Conservation (phyloP, 2,113 vertebrate species). For the Cephalophus harveyi region DNA sequence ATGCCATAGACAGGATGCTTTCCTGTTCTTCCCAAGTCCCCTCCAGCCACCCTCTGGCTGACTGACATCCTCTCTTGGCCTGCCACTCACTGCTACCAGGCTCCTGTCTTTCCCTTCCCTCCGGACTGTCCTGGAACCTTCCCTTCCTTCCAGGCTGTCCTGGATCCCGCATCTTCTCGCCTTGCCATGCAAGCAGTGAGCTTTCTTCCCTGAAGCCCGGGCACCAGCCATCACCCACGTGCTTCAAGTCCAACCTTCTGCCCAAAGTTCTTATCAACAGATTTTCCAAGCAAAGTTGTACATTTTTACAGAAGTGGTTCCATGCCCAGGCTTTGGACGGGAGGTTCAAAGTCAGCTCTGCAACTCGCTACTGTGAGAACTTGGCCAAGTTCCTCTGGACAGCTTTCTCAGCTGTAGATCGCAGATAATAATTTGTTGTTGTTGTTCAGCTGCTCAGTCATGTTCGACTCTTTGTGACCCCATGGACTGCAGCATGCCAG, state of each 20-base stretch:
- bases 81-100: neutral
- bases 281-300: neutral
- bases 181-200: too few relatives aligned
- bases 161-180: neutral
- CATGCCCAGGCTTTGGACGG: neutral
- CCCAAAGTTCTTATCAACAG: neutral
- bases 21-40: neutral
- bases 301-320: neutral
- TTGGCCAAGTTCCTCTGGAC: neutral
- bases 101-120: neutral
- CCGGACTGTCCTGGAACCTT: too few relatives aligned
- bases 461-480: neutral
- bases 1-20: accelerated
- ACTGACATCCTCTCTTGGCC: neutral
- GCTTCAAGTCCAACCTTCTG: neutral
- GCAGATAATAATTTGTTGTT: neutral
- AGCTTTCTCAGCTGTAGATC: neutral
- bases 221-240: neutral
- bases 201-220: neutral
- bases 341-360: neutral
- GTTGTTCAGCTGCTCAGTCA: neutral
- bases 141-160: too few relatives aligned
- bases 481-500: neutral
- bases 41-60: neutral
- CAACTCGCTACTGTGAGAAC: neutral